Evolutionary conservation across 2,888 invertebrate species (phyloP), one percentile per base, ranked within the genome.

Genomic region (Melangyna quadrimaculata): DNA sequence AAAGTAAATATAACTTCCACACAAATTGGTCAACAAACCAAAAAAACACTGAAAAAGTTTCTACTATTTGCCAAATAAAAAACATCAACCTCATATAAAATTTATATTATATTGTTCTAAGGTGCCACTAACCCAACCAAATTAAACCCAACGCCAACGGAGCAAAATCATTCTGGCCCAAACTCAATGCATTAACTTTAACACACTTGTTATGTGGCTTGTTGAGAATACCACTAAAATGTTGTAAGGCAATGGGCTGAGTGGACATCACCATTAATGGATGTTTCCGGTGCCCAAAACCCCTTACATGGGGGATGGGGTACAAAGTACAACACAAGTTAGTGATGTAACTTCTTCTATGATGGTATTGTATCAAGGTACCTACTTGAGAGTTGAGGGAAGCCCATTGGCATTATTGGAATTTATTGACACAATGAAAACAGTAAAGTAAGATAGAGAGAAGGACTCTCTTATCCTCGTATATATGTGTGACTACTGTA

Each of bases 131-230:
- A 63, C 40, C 40, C 24, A 19, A 37, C 67, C 40, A 19, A 55
- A n/a, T n/a, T n/a, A n/a, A n/a, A n/a, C n/a, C 8, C n/a, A 35
- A 35, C 32, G n/a, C n/a, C 12, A 35, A 22, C 19, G 61, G 5
- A 53, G 65, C 43, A 75, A 69, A n/a, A 45, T 51, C 51, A 59
- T 45, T 59, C 73, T 19, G 24, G 51, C 29, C 70, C 67, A 75
- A 57, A 75, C 32, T 67, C 48, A 73, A 51, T 72, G 80, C 67
- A 78, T 74, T 55, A 65, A 63, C 78, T 70, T 70, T 71, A 35
- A 78, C 77, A 75, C 61, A 78, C 80, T 69, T 81, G 86, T 69
- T 73, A 72, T 81, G 86, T 69, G 86, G 86, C 86, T 81, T 81
- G 80, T 81, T 81, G 72, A 73, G 63, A 70, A 77, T 77, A 77